These are phyloP conservation scores for Hypomecis punctinalis DNA, from an alignment of 2,888 invertebrate species.

Conservation along the genomic window DNA sequence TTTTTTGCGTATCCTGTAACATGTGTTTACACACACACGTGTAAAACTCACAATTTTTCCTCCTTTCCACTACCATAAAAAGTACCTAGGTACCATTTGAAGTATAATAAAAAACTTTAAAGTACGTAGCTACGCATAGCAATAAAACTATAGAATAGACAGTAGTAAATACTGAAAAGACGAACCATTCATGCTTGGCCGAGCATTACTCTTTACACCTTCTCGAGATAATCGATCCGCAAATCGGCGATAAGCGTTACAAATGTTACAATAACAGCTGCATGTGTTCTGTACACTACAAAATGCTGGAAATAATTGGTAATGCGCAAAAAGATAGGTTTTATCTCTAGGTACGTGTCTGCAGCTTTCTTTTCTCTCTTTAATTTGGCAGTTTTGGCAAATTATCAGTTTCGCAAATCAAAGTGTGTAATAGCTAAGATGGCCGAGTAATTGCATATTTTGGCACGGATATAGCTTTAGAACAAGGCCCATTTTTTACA, in stretches of 20 bases:
- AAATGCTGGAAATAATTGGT: constrained; percentile 66
- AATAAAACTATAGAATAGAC: constrained; percentile 12
- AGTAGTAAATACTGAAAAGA: constrained; percentile 2
- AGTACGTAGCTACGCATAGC: neutral
- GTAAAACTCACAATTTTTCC: no score
- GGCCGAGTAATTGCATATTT: neutral
- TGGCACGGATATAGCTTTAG: constrained; percentile 1
- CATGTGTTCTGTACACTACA: constrained; percentile 56
- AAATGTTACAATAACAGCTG: constrained; percentile 54
- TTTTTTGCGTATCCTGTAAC: no score
- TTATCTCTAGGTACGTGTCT: constrained; percentile 46
- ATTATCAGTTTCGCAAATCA: constrained; percentile 18
- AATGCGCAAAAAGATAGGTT: constrained; percentile 54
- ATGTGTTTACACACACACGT: no score
- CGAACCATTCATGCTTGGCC: constrained; percentile 17
- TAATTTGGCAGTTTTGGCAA: constrained; percentile 20
- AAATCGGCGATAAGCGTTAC: constrained; percentile 58
- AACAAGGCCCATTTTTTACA: constrained; percentile 26
- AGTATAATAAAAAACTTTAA: no score
- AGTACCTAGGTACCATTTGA: no score
- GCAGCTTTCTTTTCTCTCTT: constrained; percentile 57
- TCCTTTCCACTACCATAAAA: no score
- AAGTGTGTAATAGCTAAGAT: neutral
- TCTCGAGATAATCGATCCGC: constrained; percentile 54
- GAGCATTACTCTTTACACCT: constrained; percentile 38